Evolutionary conservation across 1,140 invertebrate genomes (phyloP).

Genomic region (Ruditapes philippinarum): DNA sequence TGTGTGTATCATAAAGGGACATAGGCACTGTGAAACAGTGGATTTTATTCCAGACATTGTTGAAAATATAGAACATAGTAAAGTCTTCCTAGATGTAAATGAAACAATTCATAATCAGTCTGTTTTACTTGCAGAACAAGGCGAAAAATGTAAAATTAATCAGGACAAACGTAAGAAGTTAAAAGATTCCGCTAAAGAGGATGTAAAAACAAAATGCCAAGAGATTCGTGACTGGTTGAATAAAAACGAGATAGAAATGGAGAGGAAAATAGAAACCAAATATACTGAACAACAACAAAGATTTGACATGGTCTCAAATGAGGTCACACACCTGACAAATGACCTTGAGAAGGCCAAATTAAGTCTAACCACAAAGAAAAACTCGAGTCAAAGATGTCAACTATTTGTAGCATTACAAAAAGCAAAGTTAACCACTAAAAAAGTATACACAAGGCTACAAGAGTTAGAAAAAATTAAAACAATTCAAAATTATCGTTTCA

Average conservation of each 20-base stretch:
- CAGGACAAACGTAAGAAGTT: not conserved
- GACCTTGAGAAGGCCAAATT: not conserved
- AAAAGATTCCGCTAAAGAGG: not conserved
- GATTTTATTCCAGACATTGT: slow-evolving; percentile 17
- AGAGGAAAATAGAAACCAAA: not conserved
- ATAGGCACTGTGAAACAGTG: not conserved
- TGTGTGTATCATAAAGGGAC: not conserved
- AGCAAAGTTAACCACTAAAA: not conserved
- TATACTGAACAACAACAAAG: not conserved
- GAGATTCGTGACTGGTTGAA: not conserved
- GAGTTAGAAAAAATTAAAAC: not conserved
- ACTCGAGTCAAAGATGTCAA: not conserved
- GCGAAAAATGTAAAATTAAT: not conserved
- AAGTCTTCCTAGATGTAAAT: not conserved
- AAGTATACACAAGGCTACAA: not conserved
- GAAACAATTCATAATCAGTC: not conserved
- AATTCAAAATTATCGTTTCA: not conserved
- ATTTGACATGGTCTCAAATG: not conserved
- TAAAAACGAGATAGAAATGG: not conserved
- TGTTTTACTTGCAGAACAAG: not conserved
- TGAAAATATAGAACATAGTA: not conserved
- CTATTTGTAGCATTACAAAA: not conserved
- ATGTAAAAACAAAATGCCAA: not conserved
- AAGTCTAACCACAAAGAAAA: not conserved
- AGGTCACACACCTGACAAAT: not conserved